A percentile compares a stretch with the other conserved stretches of the same genome.
These are phyloP conservation scores for Acanthaster planci DNA, from an alignment of 35 echinoderm and acorn worm species.

Conservation along the genomic window DNA sequence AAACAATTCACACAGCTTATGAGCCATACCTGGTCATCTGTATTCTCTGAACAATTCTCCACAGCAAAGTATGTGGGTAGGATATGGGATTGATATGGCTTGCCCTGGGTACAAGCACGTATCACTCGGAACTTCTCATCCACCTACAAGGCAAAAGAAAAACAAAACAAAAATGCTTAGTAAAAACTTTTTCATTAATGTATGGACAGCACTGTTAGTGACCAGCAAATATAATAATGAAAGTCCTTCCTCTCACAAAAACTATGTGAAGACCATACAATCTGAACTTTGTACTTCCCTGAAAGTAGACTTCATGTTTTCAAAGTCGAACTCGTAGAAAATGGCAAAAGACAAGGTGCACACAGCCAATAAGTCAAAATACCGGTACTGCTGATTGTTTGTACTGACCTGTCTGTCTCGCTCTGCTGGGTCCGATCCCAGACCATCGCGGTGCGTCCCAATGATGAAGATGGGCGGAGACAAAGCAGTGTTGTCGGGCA, in stretches of 20 bases:
- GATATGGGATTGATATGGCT: slow-evolving; percentile 62
- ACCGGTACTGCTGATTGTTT: background rate
- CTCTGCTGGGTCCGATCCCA: slow-evolving; percentile 40
- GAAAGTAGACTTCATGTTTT: too few species aligned
- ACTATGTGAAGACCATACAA: too few species aligned
- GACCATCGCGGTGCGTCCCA: slow-evolving; percentile 63
- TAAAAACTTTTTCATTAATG: too few species aligned
- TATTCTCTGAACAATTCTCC: slow-evolving; percentile 61
- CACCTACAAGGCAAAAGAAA: slow-evolving; percentile 31
- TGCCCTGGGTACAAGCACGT: slow-evolving; percentile 47
- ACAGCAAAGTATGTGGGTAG: slow-evolving; percentile 65
- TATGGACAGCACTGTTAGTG: too few species aligned
- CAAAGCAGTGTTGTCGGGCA: slow-evolving; percentile 43
- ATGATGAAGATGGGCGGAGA: slow-evolving; percentile 72
- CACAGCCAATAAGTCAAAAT: too few species aligned
- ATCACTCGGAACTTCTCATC: slow-evolving; percentile 67
- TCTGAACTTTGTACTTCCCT: too few species aligned
- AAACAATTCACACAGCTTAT: background rate
- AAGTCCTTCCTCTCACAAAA: too few species aligned
- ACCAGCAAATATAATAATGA: too few species aligned
- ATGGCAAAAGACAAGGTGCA: too few species aligned
- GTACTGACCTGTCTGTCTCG: slow-evolving; percentile 54
- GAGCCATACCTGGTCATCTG: slow-evolving; percentile 66
- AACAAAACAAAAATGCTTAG: background rate
- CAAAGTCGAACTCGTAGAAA: too few species aligned